Conservation (phyloP, 92 coral and sea anemone genomes). For the Galaxea fascicularis region DNA sequence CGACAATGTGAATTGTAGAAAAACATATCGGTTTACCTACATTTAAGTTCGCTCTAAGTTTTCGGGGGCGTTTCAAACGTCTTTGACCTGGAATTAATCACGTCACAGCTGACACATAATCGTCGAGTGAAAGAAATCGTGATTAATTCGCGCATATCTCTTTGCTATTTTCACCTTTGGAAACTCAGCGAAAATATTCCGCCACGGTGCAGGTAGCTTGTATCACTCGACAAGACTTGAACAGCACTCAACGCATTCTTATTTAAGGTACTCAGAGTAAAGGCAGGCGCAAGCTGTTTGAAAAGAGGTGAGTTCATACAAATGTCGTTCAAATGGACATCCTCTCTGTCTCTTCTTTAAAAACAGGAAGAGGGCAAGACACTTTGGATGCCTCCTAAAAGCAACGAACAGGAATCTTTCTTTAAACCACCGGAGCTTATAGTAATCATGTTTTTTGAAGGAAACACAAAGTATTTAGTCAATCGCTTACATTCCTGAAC, state of each 20-base stretch:
- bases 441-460: constrained; percentile 1
- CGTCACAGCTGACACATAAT: background rate
- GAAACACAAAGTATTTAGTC: background rate
- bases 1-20: background rate
- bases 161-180: background rate
- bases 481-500: background rate
- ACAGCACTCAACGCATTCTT: background rate
- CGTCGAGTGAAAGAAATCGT: constrained; percentile 4
- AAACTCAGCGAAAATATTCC: background rate
- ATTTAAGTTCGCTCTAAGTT: background rate
- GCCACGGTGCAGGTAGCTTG: background rate
- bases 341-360: background rate
- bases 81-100: constrained; percentile 5
- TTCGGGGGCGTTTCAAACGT: background rate
- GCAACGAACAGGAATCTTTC: constrained; percentile 7
- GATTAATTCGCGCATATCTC: background rate
- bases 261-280: background rate
- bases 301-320: background rate
- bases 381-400: background rate
- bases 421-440: background rate
- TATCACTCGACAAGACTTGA: background rate
- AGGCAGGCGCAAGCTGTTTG: background rate
- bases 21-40: constrained; percentile 41
- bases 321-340: background rate
- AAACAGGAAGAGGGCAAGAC: background rate